Evolutionary conservation across 2,888 invertebrate species (phyloP).

Genomic region (Adelognathus sp.): DNA sequence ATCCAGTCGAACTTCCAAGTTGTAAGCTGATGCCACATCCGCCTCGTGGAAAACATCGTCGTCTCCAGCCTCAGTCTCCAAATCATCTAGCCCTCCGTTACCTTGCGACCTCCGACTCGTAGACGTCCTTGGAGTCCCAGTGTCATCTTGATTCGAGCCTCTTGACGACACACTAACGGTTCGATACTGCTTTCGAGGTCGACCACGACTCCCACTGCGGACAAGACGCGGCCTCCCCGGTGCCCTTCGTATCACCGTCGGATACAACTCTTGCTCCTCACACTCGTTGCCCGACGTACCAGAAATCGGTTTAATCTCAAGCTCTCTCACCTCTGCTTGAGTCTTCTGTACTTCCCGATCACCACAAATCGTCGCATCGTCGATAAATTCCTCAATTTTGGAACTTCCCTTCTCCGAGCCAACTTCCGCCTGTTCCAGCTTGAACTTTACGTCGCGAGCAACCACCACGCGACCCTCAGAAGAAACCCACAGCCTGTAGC

Average conservation of each 20-base stretch:
- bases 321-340: too few relatives aligned
- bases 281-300: background rate
- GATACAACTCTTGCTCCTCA: background rate
- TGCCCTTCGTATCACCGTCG: background rate
- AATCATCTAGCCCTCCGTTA: background rate
- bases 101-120: background rate
- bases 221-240: conserved; percentile 36
- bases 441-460: background rate
- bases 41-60: background rate
- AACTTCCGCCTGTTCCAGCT: background rate
- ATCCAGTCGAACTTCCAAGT: background rate
- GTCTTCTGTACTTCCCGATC: too few relatives aligned
- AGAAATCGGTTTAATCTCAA: too few relatives aligned
- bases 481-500: conserved; percentile 4
- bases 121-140: background rate
- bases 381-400: too few relatives aligned
- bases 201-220: conserved; percentile 36
- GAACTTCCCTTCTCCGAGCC: too few relatives aligned
- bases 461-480: background rate
- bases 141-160: background rate
- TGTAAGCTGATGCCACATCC: conserved; percentile 8
- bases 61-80: background rate
- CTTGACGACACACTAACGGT: too few relatives aligned
- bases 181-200: conserved; percentile 39
- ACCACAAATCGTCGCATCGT: too few relatives aligned